A percentile compares a stretch with the other conserved stretches of the same genome.
Conservation (phyloP, 2,113 vertebrate genomes). For the Gymnarchus niloticus region DNA sequence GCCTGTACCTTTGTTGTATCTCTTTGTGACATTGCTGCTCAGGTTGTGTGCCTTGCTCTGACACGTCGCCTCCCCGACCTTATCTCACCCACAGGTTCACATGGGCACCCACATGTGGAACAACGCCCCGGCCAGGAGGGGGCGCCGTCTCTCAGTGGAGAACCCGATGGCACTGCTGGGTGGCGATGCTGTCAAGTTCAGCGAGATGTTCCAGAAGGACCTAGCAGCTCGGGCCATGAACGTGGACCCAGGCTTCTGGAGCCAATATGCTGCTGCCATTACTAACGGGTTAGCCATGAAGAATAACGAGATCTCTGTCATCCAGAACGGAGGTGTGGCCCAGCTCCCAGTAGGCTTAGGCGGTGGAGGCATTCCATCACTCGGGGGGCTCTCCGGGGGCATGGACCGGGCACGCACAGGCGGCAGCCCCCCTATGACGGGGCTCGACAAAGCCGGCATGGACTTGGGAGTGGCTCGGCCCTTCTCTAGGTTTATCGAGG, state of each 20-base stretch:
- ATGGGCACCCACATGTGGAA: slow-evolving; percentile 99
- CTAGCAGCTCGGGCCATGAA: slow-evolving; percentile 94
- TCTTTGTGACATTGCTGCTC: not conserved
- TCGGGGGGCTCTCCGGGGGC: slow-evolving; percentile 75
- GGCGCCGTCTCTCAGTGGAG: slow-evolving; percentile 90
- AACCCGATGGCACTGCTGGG: slow-evolving; percentile 96
- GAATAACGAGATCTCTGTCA: slow-evolving; percentile 99
- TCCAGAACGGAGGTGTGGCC: slow-evolving; percentile 94
- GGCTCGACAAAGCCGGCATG: slow-evolving; percentile 79
- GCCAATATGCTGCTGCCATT: slow-evolving; percentile 94
- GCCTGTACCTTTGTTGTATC: not conserved
- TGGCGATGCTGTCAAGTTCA: slow-evolving; percentile 92
- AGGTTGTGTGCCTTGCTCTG: not conserved
- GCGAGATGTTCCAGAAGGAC: slow-evolving; percentile 98
- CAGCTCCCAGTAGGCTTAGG: slow-evolving; percentile 85
- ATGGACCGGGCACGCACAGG: slow-evolving; percentile 83
- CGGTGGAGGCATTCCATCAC: slow-evolving; percentile 74
- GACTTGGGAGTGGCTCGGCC: slow-evolving; percentile 76
- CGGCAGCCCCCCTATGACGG: slow-evolving; percentile 75
- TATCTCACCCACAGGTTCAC: slow-evolving; percentile 78
- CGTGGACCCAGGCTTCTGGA: slow-evolving; percentile 94
- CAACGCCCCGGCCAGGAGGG: slow-evolving; percentile 90
- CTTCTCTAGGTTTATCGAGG: slow-evolving; percentile 94
- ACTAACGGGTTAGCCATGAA: slow-evolving; percentile 96
- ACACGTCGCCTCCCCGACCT: slow-evolving; percentile 9